These are phyloP conservation scores for Scolopax bukidnonensis DNA, from an alignment of 2,797 vertebrate genomes.

Conservation along the genomic window DNA sequence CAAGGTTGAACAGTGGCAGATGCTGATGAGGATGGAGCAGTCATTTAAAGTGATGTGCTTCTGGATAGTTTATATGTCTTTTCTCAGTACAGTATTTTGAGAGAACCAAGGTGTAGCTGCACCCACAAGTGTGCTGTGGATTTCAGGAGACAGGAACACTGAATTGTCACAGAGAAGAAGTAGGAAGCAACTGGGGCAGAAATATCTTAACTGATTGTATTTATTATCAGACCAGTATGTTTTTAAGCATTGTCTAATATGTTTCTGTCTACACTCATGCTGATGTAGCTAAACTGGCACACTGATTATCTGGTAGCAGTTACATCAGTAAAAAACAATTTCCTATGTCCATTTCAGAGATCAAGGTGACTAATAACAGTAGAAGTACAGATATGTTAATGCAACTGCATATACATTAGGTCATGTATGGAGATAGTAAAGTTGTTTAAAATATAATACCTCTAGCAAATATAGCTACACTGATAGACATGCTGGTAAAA, in stretches of 20 bases:
- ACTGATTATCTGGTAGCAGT: not conserved
- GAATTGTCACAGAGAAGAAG: not conserved
- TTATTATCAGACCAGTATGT: not conserved
- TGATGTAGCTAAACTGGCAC: not conserved
- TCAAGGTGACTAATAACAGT: not conserved
- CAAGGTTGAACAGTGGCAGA: not conserved
- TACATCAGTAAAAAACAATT: not conserved
- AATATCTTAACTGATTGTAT: not conserved
- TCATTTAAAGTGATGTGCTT: not conserved
- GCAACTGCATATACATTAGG: not conserved
- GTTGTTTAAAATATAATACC: not conserved
- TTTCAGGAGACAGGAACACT: not conserved
- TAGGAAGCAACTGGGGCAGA: not conserved
- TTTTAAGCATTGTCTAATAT: not conserved
- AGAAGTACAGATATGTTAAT: not conserved
- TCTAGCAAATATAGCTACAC: not conserved
- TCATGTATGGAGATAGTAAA: not conserved
- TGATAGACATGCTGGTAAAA: not conserved
- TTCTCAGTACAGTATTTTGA: not conserved
- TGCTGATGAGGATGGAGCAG: not conserved
- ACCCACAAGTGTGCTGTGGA: not conserved
- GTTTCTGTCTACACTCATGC: not conserved
- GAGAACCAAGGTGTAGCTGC: not conserved
- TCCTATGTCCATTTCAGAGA: not conserved
- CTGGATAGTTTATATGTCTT: not conserved